Percentiles rank a stretch among this genome's conserved stretches.
Conservation (phyloP, 2,113 vertebrate genomes). For the Rhadina sibilatrix region DNA sequence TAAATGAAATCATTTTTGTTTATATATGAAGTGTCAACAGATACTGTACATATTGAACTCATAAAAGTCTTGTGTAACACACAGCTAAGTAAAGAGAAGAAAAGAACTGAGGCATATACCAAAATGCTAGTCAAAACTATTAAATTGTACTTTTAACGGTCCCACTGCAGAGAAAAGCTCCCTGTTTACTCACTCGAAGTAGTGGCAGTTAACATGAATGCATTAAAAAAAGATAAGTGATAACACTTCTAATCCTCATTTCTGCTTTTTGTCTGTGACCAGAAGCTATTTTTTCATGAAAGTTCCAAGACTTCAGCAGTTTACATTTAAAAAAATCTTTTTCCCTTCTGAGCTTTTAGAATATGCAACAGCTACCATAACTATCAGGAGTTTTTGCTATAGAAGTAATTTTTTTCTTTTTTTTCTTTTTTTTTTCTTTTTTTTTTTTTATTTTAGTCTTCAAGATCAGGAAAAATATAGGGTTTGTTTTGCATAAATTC, state of each 20-base stretch:
- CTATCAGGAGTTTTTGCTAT: not conserved
- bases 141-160: not conserved
- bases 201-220: not conserved
- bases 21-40: slow-evolving; percentile 57
- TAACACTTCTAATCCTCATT: not conserved
- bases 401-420: not conserved
- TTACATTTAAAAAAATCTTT: not conserved
- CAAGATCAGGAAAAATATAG: slow-evolving; percentile 9
- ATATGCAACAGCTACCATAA: slow-evolving; percentile 7
- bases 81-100: slow-evolving; percentile 15
- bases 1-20: slow-evolving; percentile 58
- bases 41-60: slow-evolving; percentile 59
- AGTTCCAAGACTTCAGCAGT: not conserved
- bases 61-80: slow-evolving; percentile 42
- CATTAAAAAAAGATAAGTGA: slow-evolving; percentile 2
- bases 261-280: slow-evolving; percentile 33
- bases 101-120: not conserved
- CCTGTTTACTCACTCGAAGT: not conserved
- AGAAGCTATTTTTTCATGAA: slow-evolving; percentile 23
- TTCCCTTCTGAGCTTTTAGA: slow-evolving; percentile 10
- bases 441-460: not conserved
- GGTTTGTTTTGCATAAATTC: slow-evolving; percentile 55
- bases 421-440: accelerated
- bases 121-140: slow-evolving; percentile 25
- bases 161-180: not conserved